Percentiles rank a stretch among this genome's conserved stretches.
These are phyloP conservation scores for Oreortyx pictus DNA, from an alignment of 2,797 vertebrate genomes.

Conservation along the genomic window DNA sequence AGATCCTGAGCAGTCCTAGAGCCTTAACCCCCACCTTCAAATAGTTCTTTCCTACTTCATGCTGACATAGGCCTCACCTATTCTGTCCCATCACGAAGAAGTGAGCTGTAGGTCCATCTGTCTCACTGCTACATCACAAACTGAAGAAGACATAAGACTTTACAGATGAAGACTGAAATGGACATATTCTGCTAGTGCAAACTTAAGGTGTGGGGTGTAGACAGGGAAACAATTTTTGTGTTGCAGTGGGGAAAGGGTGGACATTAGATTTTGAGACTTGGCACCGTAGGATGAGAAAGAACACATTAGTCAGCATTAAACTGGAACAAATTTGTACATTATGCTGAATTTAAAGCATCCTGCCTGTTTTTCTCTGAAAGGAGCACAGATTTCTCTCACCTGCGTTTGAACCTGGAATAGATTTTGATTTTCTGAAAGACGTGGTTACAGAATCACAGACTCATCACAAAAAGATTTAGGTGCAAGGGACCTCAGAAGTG, in stretches of 20 bases:
- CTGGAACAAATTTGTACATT: background rate
- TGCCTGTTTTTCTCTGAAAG: background rate
- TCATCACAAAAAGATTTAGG: background rate
- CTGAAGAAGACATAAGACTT: background rate
- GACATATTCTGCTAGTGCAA: background rate
- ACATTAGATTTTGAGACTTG: background rate
- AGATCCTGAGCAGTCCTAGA: background rate
- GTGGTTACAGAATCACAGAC: background rate
- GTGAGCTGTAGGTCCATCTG: background rate
- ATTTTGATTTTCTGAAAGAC: background rate
- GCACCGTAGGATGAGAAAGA: background rate
- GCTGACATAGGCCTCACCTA: fast-evolving
- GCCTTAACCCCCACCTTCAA: background rate
- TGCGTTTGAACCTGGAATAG: background rate
- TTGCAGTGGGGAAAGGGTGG: background rate
- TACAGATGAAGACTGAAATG: background rate
- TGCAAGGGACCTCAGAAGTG: background rate
- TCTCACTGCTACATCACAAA: background rate
- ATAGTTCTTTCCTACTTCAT: background rate
- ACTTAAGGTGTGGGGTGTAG: background rate
- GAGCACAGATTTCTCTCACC: background rate
- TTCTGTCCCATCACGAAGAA: background rate
- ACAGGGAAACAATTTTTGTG: background rate
- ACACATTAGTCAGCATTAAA: background rate
- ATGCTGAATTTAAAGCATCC: background rate